These are phyloP conservation scores for Spodoptera littoralis DNA, from an alignment of 2,888 invertebrate species.

Conservation along the genomic window DNA sequence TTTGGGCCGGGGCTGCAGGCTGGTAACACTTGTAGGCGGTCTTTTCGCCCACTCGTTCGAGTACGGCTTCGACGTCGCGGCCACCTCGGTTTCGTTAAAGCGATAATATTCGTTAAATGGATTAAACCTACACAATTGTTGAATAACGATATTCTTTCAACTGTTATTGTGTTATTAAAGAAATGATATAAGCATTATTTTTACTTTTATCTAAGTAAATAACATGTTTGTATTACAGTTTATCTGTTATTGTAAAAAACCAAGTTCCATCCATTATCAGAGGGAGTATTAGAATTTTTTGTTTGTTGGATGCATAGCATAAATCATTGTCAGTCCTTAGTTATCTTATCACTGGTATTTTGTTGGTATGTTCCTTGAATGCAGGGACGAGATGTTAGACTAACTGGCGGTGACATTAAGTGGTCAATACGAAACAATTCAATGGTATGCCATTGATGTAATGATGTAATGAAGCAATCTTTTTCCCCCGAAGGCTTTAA, in stretches of 20 bases:
- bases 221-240: slow-evolving; percentile 6
- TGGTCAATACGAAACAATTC: background rate
- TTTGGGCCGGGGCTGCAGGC: slow-evolving; percentile 38
- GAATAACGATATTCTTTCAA: slow-evolving; percentile 19
- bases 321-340: slow-evolving; percentile 42
- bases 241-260: background rate
- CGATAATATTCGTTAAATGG: slow-evolving; percentile 82
- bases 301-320: slow-evolving; percentile 24
- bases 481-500: no score
- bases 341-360: slow-evolving; percentile 47
- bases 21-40: slow-evolving; percentile 74
- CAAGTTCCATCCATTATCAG: slow-evolving; percentile 22
- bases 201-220: background rate
- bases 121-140: slow-evolving; percentile 68
- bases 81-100: slow-evolving; percentile 66
- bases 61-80: slow-evolving; percentile 72
- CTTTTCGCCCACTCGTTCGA: slow-evolving; percentile 60
- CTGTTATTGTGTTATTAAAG: slow-evolving; percentile 27
- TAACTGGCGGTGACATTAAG: slow-evolving; percentile 18
- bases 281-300: slow-evolving; percentile 25
- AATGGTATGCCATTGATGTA: no score
- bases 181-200: slow-evolving; percentile 3
- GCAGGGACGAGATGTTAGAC: slow-evolving; percentile 11
- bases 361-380: slow-evolving; percentile 12
- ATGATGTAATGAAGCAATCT: no score